A percentile compares a stretch with the other conserved stretches of the same genome.
These are phyloP conservation scores for Anthoscopus minutus DNA, from an alignment of 2,113 vertebrate genomes.

Conservation along the genomic window DNA sequence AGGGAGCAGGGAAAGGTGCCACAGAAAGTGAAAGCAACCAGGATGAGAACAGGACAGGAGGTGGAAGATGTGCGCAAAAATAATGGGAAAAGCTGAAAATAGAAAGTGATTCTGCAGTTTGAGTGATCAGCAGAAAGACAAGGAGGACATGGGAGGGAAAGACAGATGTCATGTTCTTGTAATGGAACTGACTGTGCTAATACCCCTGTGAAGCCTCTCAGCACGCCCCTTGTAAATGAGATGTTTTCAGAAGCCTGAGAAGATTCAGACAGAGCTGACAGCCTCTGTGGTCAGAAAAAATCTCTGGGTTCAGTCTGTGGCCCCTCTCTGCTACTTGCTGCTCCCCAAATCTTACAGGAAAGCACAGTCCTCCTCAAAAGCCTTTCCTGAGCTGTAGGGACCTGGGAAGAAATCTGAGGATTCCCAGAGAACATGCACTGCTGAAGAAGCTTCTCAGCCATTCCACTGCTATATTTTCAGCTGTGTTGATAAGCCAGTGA, in stretches of 20 bases:
- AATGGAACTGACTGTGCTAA: constrained; percentile 32
- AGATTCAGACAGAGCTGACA: background rate
- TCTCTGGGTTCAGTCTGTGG: background rate
- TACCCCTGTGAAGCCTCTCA: background rate
- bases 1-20: background rate
- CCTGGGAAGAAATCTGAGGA: background rate
- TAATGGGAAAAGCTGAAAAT: constrained; percentile 32
- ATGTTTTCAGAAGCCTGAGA: constrained; percentile 1
- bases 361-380: background rate
- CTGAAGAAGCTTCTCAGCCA: background rate
- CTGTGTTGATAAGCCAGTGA: background rate
- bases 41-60: background rate
- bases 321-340: background rate
- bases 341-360: background rate
- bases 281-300: background rate
- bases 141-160: constrained; percentile 18
- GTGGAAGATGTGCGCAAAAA: constrained; percentile 10
- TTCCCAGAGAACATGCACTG: background rate
- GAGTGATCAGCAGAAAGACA: constrained; percentile 17
- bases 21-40: background rate
- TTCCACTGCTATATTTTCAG: background rate
- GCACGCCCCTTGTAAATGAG: constrained; percentile 2
- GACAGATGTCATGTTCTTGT: constrained; percentile 16
- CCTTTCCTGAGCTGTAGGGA: background rate
- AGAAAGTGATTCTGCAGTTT: constrained; percentile 11